A percentile compares a stretch with the other conserved stretches of the same genome.
These are phyloP conservation scores for Lagria hirta DNA, from an alignment of 2,888 invertebrate species.

Conservation along the genomic window DNA sequence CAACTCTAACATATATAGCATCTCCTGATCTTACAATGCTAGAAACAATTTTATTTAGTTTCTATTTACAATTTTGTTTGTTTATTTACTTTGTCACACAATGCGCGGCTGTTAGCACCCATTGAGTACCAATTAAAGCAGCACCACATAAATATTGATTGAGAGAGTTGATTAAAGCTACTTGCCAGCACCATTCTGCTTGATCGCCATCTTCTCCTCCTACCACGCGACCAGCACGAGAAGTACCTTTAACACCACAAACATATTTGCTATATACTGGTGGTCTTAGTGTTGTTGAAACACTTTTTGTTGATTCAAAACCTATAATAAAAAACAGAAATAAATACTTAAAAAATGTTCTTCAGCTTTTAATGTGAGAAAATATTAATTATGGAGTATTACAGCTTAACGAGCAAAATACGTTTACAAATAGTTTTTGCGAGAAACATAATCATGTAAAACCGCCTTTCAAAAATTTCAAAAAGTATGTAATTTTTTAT, in stretches of 20 bases:
- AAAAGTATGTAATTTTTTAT: no score
- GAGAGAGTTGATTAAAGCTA: conserved; percentile 87
- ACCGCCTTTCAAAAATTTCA: no score
- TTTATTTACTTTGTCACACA: conserved; percentile 85
- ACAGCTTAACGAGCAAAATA: no score
- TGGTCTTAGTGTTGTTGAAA: conserved; percentile 65
- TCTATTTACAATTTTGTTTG: conserved; percentile 9
- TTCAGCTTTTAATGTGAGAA: no score
- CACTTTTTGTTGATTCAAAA: conserved; percentile 47
- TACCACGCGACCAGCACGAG: conserved; percentile 68
- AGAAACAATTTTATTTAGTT: no score
- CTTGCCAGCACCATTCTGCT: conserved; percentile 96
- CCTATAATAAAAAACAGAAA: no score
- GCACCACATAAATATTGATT: conserved; percentile 94
- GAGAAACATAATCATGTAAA: no score
- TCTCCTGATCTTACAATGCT: conserved; percentile 93
- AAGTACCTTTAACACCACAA: conserved; percentile 86
- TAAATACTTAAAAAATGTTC: no score
- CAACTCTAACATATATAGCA: conserved; percentile 89
- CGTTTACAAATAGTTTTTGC: no score
- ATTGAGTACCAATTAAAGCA: conserved; percentile 89
- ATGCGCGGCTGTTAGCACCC: conserved; percentile 92
- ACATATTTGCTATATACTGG: conserved; percentile 87
- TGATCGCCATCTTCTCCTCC: conserved; percentile 90
- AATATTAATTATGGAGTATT: no score